Base-by-base conservation (phyloP, 2,113 vertebrate species). In the Lycaon pictus region DNA sequence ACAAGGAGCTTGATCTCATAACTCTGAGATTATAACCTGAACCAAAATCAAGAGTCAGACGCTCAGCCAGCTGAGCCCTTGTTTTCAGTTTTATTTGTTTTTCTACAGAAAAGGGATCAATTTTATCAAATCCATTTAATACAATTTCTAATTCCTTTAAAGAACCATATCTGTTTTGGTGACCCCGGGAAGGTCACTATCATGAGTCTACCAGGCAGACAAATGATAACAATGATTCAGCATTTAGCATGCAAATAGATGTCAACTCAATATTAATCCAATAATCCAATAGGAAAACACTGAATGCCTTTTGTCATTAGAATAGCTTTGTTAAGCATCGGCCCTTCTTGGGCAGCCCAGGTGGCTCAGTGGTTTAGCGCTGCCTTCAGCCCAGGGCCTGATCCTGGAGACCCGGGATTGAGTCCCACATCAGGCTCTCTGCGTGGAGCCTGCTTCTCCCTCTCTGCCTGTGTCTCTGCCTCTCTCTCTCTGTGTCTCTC, bases 61-160 rank as follows among this genome's bases (percentile, higher is more conserved):
- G 17, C 67, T 69, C 35, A 69, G 35, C 17, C 17, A 35, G 4
- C 67, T 20, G 17, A 69, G 32, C 67, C 67, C 67, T 7, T 90
- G 16, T 35, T 89, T 90, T 93, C 2, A 6, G n/a, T 65, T 90
- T 53, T 63, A 7, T 80, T 62, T 85, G 8, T 22, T 95, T 60
- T 77, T 63, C 43, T 80, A 56, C 19, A 82, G n/a, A 77, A 63
- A 55, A 37, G 2, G 15, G 20, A 87, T 76, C 51, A 76, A 84
- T 83, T 92, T 83, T 76, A 95, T 20, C 67, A 23, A 74, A 27
- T 43, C 32, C 27, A 81, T 86, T 95, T 84, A 96, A 23, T n/a
- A 88, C 56, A n/a, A 77, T 84, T 84, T 88, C 32, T 74, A 83
- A 83, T 69, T 92, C 32, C 43, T 84, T 84, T 43, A 88, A 62